These are phyloP conservation scores for Mesoclemmys tuberculata DNA, from an alignment of 2,113 vertebrate species.

Conservation along the genomic window DNA sequence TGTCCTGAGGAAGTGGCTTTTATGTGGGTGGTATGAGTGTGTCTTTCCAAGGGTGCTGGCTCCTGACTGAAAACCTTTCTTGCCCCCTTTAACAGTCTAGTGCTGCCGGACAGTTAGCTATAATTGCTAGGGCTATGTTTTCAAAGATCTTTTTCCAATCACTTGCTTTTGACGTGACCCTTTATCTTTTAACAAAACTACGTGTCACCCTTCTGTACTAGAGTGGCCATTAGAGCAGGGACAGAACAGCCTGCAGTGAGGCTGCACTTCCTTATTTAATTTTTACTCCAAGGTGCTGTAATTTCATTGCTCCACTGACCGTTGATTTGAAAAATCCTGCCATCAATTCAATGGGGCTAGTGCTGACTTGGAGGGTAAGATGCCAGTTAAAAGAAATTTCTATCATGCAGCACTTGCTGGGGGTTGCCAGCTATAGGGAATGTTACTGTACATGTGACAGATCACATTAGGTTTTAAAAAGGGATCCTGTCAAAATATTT, in stretches of 20 bases:
- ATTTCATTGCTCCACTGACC: background rate
- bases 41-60: background rate
- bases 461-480: background rate
- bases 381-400: background rate
- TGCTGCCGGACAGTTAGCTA: background rate
- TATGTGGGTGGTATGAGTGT: no score
- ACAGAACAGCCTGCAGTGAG: background rate
- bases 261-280: no score
- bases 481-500: slow-evolving; percentile 58
- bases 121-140: background rate
- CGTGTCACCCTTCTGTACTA: background rate
- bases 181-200: background rate
- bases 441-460: background rate
- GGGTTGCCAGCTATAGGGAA: background rate
- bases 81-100: background rate
- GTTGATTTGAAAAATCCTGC: background rate
- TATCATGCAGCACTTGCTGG: accelerated
- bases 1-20: background rate
- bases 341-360: background rate
- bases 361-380: background rate
- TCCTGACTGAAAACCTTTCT: background rate
- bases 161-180: background rate
- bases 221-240: background rate
- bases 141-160: background rate
- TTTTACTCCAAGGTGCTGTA: background rate